Percentiles rank a stretch among this genome's conserved stretches.
These are phyloP conservation scores for Scrobipalpa atriplicella DNA, from an alignment of 2,888 invertebrate species.

Conservation along the genomic window DNA sequence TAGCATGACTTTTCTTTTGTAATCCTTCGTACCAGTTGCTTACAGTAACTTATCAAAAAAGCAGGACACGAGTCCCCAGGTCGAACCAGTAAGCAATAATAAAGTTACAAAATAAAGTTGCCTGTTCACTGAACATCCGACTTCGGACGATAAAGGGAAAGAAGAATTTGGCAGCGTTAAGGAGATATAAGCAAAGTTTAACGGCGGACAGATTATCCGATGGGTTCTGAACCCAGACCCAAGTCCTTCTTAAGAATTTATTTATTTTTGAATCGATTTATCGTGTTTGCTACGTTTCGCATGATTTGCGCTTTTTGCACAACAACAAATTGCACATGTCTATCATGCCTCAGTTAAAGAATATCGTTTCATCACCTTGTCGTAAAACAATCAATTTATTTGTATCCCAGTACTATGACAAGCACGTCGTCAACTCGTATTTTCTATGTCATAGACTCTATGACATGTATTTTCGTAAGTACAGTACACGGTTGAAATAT, in stretches of 20 bases:
- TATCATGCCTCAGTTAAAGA: too few relatives aligned
- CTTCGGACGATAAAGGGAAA: constrained; percentile 11
- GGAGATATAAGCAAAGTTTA: constrained; percentile 4
- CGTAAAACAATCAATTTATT: too few relatives aligned
- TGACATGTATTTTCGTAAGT: too few relatives aligned
- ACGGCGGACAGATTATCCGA: not conserved
- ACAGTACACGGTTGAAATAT: too few relatives aligned
- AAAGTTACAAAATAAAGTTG: constrained; percentile 16
- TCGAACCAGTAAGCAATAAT: constrained; percentile 18
- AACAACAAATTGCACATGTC: too few relatives aligned
- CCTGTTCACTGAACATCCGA: constrained; percentile 15
- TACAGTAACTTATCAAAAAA: not conserved
- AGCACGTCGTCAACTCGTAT: too few relatives aligned
- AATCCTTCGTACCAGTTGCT: too few relatives aligned
- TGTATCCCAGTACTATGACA: not conserved
- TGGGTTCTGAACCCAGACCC: not conserved
- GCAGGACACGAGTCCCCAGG: not conserved
- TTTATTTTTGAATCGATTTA: not conserved
- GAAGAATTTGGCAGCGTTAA: constrained; percentile 7
- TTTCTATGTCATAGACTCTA: too few relatives aligned
- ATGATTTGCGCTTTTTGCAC: too few relatives aligned
- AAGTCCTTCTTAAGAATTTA: not conserved
- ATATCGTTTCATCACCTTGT: too few relatives aligned
- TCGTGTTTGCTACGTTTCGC: too few relatives aligned
- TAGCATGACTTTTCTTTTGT: too few relatives aligned